A percentile compares a stretch with the other conserved stretches of the same genome.
Evolutionary conservation across 2,888 invertebrate genomes (phyloP).

Genomic region (Agrochola circellaris): DNA sequence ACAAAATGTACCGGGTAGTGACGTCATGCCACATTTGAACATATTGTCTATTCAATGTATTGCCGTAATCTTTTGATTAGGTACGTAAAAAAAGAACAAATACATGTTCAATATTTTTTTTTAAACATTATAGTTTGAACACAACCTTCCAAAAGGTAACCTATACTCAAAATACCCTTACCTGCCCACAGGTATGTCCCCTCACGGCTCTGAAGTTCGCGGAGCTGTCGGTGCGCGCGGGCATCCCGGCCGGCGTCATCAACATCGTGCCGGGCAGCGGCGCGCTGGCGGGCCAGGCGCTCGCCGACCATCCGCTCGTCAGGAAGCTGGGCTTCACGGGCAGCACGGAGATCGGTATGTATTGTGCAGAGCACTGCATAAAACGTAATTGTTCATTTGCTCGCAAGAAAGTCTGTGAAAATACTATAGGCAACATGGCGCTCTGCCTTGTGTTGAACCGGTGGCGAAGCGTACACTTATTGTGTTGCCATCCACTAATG

Average conservation of each 20-base stretch:
- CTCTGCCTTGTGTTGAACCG: not conserved
- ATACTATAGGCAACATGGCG: not conserved
- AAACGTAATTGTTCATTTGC: not conserved
- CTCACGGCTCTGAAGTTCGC: slow-evolving; percentile 98
- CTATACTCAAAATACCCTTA: not conserved
- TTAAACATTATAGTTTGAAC: not conserved
- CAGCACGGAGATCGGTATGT: slow-evolving; percentile 96
- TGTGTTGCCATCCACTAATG: too few species aligned
- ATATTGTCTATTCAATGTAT: too few species aligned
- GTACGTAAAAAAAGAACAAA: too few species aligned
- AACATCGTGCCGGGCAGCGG: slow-evolving; percentile 97
- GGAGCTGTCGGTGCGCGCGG: slow-evolving; percentile 96
- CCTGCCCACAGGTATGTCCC: slow-evolving; percentile 92
- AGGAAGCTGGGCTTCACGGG: slow-evolving; percentile 99
- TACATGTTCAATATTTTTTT: too few species aligned
- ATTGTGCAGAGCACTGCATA: not conserved
- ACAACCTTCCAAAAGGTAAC: not conserved
- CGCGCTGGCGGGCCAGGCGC: slow-evolving; percentile 95
- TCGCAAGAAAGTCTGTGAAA: not conserved
- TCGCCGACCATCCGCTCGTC: slow-evolving; percentile 96
- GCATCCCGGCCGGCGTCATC: slow-evolving; percentile 98
- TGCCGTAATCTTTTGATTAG: too few species aligned
- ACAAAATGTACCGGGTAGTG: too few species aligned
- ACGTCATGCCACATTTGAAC: too few species aligned
- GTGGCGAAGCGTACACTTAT: not conserved